A percentile compares a stretch with the other conserved stretches of the same genome.
Conservation (phyloP, 2,797 vertebrate genomes). For the Eulemur coronatus region DNA sequence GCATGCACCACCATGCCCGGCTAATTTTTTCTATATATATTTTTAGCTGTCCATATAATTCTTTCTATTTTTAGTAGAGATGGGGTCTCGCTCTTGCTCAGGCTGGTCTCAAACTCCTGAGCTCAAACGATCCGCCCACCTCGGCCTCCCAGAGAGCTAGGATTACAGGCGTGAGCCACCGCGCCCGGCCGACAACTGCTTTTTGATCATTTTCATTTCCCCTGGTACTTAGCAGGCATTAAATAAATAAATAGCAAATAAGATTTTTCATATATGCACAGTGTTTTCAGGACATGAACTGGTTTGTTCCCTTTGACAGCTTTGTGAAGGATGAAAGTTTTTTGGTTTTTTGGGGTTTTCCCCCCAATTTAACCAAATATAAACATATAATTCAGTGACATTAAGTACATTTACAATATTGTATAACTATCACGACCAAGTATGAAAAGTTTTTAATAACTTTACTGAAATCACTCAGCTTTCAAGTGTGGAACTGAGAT, state of each 20-base stretch:
- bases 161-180: no score
- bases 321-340: conserved; percentile 17
- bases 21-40: no score
- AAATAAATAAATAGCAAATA: conserved; percentile 39
- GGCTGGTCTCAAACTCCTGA: no score
- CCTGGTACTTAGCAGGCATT: conserved; percentile 8
- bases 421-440: conserved; percentile 10
- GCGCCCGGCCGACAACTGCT: no score
- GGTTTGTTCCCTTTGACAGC: conserved; percentile 13
- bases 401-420: conserved; percentile 16
- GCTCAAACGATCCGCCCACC: no score
- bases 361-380: conserved; percentile 3
- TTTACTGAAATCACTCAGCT: conserved; percentile 43
- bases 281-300: conserved; percentile 31
- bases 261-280: conserved; percentile 11
- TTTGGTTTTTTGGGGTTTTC: not conserved
- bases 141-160: no score
- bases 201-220: conserved; percentile 51
- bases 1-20: no score
- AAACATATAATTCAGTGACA: not conserved
- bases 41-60: no score
- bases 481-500: not conserved
- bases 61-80: no score
- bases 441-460: conserved; percentile 19
- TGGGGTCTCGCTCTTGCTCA: no score